phyloP scores from a whole-genome alignment of 2,113 vertebrate species.

The Meriones unguiculatus region DNA sequence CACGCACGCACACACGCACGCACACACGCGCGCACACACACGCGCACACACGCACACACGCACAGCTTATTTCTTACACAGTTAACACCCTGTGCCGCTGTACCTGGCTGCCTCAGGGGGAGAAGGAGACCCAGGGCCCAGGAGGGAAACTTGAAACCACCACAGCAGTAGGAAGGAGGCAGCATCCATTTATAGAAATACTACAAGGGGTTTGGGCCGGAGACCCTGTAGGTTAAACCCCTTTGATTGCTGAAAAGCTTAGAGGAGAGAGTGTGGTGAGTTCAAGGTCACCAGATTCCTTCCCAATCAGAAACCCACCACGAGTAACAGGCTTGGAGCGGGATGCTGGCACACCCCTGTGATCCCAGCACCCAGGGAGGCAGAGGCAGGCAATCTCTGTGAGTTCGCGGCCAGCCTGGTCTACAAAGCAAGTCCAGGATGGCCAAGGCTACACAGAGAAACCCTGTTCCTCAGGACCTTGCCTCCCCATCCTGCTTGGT shows the following conservation, averaged over 20 bases:
- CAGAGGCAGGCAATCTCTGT: too few relatives aligned
- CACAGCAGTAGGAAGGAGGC: neutral
- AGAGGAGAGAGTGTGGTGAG: too few relatives aligned
- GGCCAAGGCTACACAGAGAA: too few relatives aligned
- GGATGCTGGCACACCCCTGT: too few relatives aligned
- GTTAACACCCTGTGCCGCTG: neutral
- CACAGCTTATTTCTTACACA: too few relatives aligned
- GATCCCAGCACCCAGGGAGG: too few relatives aligned
- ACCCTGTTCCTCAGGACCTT: neutral
- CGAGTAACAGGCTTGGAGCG: neutral
- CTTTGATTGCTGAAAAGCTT: neutral
- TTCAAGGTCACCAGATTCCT: neutral
- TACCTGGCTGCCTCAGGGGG: neutral
- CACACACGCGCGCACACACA: too few relatives aligned
- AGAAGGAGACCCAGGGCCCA: neutral
- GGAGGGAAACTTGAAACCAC: neutral
- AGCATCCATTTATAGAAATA: slow-evolving; percentile 59
- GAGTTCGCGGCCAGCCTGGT: too few relatives aligned
- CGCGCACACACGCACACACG: too few relatives aligned
- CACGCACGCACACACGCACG: too few relatives aligned
- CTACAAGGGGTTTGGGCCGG: neutral
- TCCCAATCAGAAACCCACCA: neutral
- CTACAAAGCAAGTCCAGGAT: too few relatives aligned
- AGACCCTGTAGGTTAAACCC: neutral
- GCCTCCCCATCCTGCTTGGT: neutral